Conservation (phyloP, 2,888 invertebrate genomes). For the Petrophora chlorosata region DNA sequence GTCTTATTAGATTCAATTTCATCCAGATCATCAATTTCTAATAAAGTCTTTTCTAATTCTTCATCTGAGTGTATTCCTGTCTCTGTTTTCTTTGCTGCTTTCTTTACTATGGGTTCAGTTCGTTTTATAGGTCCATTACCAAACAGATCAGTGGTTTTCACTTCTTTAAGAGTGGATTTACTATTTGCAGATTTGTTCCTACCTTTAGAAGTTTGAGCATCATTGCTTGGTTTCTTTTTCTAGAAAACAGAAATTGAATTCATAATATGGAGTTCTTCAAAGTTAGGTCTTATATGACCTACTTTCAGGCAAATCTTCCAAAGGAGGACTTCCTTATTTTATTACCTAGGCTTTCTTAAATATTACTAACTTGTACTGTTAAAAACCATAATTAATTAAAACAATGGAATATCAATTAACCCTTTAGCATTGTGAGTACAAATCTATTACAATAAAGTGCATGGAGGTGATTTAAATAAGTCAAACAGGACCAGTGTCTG, state of each 20-base stretch:
- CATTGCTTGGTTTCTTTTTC: conserved; percentile 64
- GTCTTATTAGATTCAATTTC: conserved; percentile 37
- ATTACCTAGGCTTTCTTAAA: no score
- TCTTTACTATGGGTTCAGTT: conserved; percentile 74
- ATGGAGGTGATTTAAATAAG: no score
- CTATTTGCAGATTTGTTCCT: conserved; percentile 45
- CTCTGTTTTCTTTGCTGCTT: conserved; percentile 71
- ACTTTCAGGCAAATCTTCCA: no score
- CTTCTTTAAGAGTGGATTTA: conserved; percentile 62
- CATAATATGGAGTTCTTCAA: no score
- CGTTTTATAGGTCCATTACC: conserved; percentile 85
- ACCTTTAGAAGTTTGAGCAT: conserved; percentile 41
- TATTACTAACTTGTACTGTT: no score
- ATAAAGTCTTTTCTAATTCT: conserved; percentile 87
- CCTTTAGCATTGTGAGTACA: no score
- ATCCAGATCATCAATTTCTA: conserved; percentile 85
- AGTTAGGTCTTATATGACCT: no score
- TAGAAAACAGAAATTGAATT: conserved; percentile 35
- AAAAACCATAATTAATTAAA: no score
- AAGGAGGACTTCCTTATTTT: no score
- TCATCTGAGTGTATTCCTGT: conserved; percentile 86
- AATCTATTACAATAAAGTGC: no score
- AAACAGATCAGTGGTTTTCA: conserved; percentile 84
- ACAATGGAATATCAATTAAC: no score
- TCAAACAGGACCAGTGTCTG: no score